Base-by-base conservation (phyloP, 2,113 vertebrate genomes). In the Gasterosteus nipponicus region DNA sequence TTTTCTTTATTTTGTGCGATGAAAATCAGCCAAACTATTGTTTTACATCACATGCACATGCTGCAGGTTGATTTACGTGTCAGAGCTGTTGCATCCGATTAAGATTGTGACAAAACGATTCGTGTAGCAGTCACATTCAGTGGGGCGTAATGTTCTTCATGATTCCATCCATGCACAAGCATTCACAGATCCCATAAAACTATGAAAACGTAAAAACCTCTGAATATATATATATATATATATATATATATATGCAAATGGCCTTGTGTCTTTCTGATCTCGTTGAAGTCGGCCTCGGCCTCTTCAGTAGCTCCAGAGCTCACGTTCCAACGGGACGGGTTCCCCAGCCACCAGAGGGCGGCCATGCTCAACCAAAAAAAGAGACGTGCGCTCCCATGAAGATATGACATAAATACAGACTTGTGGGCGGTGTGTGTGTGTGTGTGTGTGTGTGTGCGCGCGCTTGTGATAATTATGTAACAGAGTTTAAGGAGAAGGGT, bases 391-490 rank as follows among this genome's bases (percentile, higher is more conserved):
- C 29, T 22, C n/a, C 44, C 9, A 19, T 46, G 22, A 10, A 65
- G 65, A 66, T 68, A 35, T 53, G 60, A 41, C 35, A 47, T 57
- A 47, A 78, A 41, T 42, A 59, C 18, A 51, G 44, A 22, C 46
- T 42, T 47, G 79, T 84, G 66, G 58, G 84, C 69, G 77, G 75
- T 49, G 61, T 67, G 67, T 53, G 47, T 65, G 73, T 63, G 73
- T 72, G 61, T 66, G 54, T 68, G 41, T 67, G 69, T 73, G 51
- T 49, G 46, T 69, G 57, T 44, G 18, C 46, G 74, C 26, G 54
- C 54, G 57, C 47, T 7, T 58, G 73, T 59, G 71, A 67, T 44
- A 66, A 82, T 89, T 86, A 86, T 72, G 79, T 78, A 78, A 83
- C 72, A 72, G 51, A 65, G 65, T 73, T 84, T 72, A 53, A 60